Conservation (phyloP, 2,113 vertebrate genomes). For the Sialia sialis region DNA sequence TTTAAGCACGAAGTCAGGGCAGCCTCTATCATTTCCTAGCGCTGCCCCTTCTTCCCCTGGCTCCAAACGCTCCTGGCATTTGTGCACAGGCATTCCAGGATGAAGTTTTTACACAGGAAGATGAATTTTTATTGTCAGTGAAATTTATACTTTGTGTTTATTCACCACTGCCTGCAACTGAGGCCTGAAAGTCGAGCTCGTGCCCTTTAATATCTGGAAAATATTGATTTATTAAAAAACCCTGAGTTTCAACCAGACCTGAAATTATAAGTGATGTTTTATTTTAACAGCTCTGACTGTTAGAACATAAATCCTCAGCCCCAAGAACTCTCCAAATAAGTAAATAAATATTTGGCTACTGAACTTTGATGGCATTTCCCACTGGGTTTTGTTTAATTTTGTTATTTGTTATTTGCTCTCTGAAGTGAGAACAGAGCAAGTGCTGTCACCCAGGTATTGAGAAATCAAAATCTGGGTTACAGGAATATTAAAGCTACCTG, state of each 20-base stretch:
- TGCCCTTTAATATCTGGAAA: conserved; percentile 10
- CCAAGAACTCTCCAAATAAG: not conserved
- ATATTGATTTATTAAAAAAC: conserved; percentile 25
- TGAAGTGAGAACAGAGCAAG: not conserved
- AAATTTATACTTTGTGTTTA: not conserved
- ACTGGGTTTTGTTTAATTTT: not conserved
- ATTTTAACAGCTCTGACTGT: not conserved
- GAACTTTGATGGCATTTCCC: not conserved
- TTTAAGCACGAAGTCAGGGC: not conserved
- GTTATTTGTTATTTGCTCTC: not conserved
- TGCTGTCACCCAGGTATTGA: not conserved
- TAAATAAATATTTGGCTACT: not conserved
- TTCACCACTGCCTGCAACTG: not conserved
- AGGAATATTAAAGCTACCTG: not conserved
- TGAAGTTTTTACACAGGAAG: conserved; percentile 16
- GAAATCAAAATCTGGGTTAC: not conserved
- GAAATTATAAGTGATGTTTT: not conserved
- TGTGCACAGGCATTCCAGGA: not conserved
- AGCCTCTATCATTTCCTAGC: not conserved
- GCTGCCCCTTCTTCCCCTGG: not conserved
- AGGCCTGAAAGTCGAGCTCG: not conserved
- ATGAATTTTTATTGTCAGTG: conserved; percentile 35
- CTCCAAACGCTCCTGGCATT: not conserved
- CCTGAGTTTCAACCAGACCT: not conserved
- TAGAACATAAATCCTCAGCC: not conserved